phyloP scores from a whole-genome alignment of 2,888 invertebrate genomes.

The Lapara coniferarum region DNA sequence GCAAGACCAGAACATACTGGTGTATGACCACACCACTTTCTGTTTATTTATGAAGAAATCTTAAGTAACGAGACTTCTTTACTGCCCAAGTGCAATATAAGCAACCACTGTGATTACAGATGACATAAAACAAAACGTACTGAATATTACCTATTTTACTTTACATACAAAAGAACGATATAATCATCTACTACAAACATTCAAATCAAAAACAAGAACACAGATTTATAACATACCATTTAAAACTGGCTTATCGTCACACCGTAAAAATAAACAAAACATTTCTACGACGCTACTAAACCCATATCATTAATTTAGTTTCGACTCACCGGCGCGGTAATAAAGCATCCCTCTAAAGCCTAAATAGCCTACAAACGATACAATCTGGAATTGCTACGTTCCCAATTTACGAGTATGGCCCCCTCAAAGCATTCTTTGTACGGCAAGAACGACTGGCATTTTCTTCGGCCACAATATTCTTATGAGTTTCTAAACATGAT shows the following conservation, averaged over 20 bases:
- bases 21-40: too few species aligned
- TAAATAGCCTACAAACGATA: slow-evolving; percentile 70
- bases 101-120: too few species aligned
- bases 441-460: slow-evolving; percentile 65
- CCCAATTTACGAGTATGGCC: slow-evolving; percentile 72
- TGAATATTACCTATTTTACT: too few species aligned
- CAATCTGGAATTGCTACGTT: slow-evolving; percentile 65
- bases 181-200: not conserved
- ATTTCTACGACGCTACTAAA: slow-evolving; percentile 10
- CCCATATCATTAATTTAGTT: slow-evolving; percentile 42
- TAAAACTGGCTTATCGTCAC: slow-evolving; percentile 14
- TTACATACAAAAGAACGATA: not conserved
- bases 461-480: slow-evolving; percentile 69
- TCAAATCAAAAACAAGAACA: slow-evolving; percentile 5
- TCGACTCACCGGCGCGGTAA: slow-evolving; percentile 46
- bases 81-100: too few species aligned
- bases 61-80: too few species aligned
- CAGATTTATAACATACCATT: slow-evolving; percentile 7
- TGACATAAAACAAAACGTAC: too few species aligned
- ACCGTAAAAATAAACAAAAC: slow-evolving; percentile 20
- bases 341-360: slow-evolving; percentile 59
- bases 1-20: too few species aligned
- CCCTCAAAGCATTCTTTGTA: slow-evolving; percentile 65
- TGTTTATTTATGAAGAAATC: too few species aligned
- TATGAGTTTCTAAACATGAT: slow-evolving; percentile 74